Percentiles rank a stretch among this genome's conserved stretches.
Conservation (phyloP, 2,113 vertebrate species). For the Tor tambroides region DNA sequence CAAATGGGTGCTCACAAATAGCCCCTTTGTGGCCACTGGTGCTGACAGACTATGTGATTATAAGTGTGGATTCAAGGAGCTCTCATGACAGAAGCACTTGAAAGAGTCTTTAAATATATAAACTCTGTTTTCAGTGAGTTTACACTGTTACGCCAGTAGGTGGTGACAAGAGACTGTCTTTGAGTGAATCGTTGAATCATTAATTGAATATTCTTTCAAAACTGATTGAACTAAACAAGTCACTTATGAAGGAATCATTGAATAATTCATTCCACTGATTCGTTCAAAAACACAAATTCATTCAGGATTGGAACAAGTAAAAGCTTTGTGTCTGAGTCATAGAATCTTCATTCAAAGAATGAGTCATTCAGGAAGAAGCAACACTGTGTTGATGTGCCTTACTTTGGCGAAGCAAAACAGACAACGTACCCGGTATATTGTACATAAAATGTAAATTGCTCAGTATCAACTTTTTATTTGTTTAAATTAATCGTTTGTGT, state of each 20-base stretch:
- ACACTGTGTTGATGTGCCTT: too few species aligned
- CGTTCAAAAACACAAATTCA: neutral
- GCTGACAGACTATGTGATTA: neutral
- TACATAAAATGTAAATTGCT: too few species aligned
- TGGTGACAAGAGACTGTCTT: neutral
- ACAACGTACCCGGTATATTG: too few species aligned
- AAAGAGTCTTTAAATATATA: neutral
- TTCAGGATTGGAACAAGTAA: neutral
- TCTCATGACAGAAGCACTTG: neutral
- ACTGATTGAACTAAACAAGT: neutral
- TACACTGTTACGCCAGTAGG: neutral
- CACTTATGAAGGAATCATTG: neutral
- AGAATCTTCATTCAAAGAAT: neutral
- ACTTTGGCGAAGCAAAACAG: too few species aligned
- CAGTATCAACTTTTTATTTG: too few species aligned
- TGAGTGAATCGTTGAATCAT: neutral
- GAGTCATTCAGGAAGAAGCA: too few species aligned
- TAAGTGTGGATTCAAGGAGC: neutral
- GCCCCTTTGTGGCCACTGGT: neutral
- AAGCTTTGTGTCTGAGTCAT: neutral
- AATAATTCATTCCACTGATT: neutral
- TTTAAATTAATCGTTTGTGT: too few species aligned
- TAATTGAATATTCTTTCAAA: neutral
- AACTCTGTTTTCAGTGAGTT: neutral
- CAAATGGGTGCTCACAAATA: neutral